Evolutionary conservation across 2,797 vertebrate genomes (phyloP), one percentile per base, ranked within the genome.

Genomic region (Channallabes apus): DNA sequence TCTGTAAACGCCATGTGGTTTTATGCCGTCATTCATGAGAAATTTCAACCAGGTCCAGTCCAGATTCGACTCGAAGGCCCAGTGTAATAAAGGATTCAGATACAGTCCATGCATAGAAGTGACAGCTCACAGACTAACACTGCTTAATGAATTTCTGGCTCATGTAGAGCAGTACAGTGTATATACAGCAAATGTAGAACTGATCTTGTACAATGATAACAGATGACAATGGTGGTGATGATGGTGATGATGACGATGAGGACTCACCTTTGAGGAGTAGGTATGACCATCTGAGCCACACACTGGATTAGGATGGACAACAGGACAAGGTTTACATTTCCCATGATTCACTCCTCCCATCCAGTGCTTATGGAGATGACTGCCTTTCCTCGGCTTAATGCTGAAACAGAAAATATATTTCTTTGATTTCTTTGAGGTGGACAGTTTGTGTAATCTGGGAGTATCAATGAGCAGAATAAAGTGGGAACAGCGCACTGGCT

Each of bases 241-340:
- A 65, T 65, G 20, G n/a, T 29, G n/a, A 46, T 6, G 3, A 24
- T 56, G 12, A 65, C 6, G 9, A 59, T 1, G n/a, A 75, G 20
- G 41, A 51, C 86, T 87, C 27, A 96, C 96, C 96, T 96, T 95
- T 83, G 95, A 94, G 0, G 94, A 95, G 8, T 97, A 97, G 0
- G 93, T 96, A 85, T 96, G 96, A 24, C 97, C 98, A 6, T 99
- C 97, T 0, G 97, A 98, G 8, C 96, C 97, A 22, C 98, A 99
- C 82, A 96, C 92, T n/a, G 96, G 90, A 83, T 67, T 92, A 20
- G 94, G 80, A 17, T 93, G 96, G 0, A 90, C 71, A 29, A 85
- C 1, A 0, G 96, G 94, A 82, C 98, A 99, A 1, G 94, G 93
- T 82, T 91, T 97, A 93, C 98, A 99, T 90, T 96, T 98, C 2